Evolutionary conservation across 2,797 vertebrate genomes (phyloP).

Genomic region (Rhinogobio ventralis): DNA sequence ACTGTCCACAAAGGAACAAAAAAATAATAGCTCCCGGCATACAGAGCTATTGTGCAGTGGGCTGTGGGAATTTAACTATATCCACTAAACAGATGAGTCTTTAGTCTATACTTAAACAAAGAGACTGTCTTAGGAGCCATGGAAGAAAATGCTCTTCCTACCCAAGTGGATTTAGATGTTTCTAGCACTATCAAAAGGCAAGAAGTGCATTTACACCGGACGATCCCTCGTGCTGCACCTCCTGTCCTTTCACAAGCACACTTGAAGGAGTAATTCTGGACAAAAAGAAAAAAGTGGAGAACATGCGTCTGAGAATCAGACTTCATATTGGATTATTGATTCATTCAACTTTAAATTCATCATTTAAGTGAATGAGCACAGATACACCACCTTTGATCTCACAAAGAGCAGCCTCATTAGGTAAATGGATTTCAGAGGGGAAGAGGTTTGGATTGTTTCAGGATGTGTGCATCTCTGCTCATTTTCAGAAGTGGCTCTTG

Average conservation of each 20-base stretch:
- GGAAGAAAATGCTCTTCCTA: background rate
- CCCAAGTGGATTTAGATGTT: background rate
- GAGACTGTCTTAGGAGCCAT: background rate
- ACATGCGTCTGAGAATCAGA: background rate
- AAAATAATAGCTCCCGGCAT: slow-evolving; percentile 8
- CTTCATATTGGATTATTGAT: background rate
- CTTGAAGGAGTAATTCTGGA: background rate
- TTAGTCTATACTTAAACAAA: slow-evolving; percentile 11
- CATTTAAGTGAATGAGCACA: slow-evolving; percentile 15
- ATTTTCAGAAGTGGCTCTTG: background rate
- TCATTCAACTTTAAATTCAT: slow-evolving; percentile 7
- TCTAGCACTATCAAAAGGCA: background rate
- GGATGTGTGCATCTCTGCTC: background rate
- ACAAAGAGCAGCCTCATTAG: background rate
- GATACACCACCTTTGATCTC: slow-evolving; percentile 4
- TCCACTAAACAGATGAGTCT: slow-evolving; percentile 2
- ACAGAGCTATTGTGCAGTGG: background rate
- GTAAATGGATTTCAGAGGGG: slow-evolving; percentile 7
- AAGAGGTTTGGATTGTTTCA: background rate
- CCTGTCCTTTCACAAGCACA: background rate
- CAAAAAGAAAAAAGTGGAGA: background rate
- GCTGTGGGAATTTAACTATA: slow-evolving; percentile 14
- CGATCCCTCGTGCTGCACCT: background rate
- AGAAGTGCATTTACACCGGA: background rate
- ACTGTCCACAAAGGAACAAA: slow-evolving; percentile 6